A percentile compares a stretch with the other conserved stretches of the same genome.
phyloP scores from a whole-genome alignment of 2,797 vertebrate genomes.

The Lycodopsis pacificus region DNA sequence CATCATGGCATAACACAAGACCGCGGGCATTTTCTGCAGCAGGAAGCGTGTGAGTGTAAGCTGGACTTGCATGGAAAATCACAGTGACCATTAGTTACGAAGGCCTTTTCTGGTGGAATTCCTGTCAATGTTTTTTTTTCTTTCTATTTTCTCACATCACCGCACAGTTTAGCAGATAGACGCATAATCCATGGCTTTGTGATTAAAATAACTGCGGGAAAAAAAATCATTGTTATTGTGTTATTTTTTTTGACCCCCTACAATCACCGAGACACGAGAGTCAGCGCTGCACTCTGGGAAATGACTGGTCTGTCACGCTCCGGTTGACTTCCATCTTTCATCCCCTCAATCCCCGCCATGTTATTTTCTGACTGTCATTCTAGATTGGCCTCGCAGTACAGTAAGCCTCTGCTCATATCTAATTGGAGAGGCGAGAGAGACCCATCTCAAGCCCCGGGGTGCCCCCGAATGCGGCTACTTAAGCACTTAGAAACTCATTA shows the following conservation, averaged over 20 bases:
- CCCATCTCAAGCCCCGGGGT: conserved; percentile 49
- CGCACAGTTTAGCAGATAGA: conserved; percentile 19
- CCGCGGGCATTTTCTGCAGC: conserved; percentile 47
- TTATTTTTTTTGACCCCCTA: neutral
- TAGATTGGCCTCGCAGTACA: conserved; percentile 69
- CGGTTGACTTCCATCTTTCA: conserved; percentile 69
- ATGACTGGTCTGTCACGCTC: conserved; percentile 72
- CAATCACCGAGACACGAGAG: conserved; percentile 40
- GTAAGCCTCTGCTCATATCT: conserved; percentile 70
- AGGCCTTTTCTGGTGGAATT: conserved; percentile 29
- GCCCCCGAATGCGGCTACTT: conserved; percentile 59
- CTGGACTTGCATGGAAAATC: conserved; percentile 16
- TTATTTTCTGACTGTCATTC: conserved; percentile 77
- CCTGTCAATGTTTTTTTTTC: neutral
- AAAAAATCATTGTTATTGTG: conserved; percentile 27
- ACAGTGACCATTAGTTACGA: conserved; percentile 6
- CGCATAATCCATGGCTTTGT: conserved; percentile 25
- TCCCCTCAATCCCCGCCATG: conserved; percentile 65
- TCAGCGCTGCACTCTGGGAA: conserved; percentile 62
- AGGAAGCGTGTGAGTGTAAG: conserved; percentile 16
- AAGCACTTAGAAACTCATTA: conserved; percentile 67
- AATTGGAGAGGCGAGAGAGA: conserved; percentile 71
- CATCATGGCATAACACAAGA: conserved; percentile 58
- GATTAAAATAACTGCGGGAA: conserved; percentile 38
- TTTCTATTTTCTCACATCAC: conserved; percentile 26